Conservation (phyloP, 2,797 vertebrate genomes). For the Anabas testudineus region DNA sequence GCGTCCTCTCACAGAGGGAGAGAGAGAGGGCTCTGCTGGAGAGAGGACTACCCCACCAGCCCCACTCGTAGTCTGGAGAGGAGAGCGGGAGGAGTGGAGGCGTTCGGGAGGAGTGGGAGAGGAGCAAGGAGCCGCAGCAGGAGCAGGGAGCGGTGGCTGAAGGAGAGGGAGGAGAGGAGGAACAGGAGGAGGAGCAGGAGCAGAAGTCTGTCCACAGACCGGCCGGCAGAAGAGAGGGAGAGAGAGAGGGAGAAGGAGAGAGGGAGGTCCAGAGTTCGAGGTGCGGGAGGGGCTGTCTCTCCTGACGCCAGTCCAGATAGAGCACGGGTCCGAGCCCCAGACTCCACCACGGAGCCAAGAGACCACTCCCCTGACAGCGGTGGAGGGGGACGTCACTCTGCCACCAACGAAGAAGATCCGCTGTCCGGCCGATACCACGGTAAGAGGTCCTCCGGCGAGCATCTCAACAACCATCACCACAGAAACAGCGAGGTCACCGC, state of each 20-base stretch:
- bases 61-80: slow-evolving; percentile 89
- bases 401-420: slow-evolving; percentile 65
- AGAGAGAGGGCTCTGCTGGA: slow-evolving; percentile 88
- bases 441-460: slow-evolving; percentile 70
- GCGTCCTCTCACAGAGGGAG: slow-evolving; percentile 87
- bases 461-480: slow-evolving; percentile 68
- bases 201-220: slow-evolving; percentile 87
- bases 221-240: slow-evolving; percentile 83
- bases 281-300: slow-evolving; percentile 75
- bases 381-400: slow-evolving; percentile 7
- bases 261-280: slow-evolving; percentile 83
- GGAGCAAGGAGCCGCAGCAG: slow-evolving; percentile 84
- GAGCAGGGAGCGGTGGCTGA: slow-evolving; percentile 92
- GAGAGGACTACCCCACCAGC: slow-evolving; percentile 87
- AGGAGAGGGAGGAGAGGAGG: slow-evolving; percentile 89
- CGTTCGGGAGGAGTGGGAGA: slow-evolving; percentile 82
- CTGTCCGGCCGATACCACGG: slow-evolving; percentile 73
- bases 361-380: slow-evolving; percentile 84
- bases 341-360: slow-evolving; percentile 88
- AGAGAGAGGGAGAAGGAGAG: slow-evolving; percentile 82
- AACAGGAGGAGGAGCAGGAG: slow-evolving; percentile 84
- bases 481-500: slow-evolving; percentile 77
- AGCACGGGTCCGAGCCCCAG: slow-evolving; percentile 88
- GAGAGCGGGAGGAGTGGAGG: slow-evolving; percentile 86
- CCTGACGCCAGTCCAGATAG: slow-evolving; percentile 91